A percentile compares a stretch with the other conserved stretches of the same genome.
Conservation (phyloP, 2,113 vertebrate genomes). For the Spea bombifrons region DNA sequence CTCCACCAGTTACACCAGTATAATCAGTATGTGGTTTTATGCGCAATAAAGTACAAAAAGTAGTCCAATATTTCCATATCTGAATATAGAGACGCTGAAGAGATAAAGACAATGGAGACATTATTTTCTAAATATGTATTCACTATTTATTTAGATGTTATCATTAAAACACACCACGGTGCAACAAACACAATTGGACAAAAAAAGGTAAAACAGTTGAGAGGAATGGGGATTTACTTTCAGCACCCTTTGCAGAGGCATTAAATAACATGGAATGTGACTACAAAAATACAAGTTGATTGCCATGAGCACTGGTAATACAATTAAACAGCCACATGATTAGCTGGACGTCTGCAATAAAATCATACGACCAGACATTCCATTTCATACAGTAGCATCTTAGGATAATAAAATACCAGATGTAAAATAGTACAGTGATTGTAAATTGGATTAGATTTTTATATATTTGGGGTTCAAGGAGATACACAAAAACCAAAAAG, state of each 20-base stretch:
- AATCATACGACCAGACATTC: conserved; percentile 14
- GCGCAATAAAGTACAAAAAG: no score
- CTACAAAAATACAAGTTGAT: conserved; percentile 28
- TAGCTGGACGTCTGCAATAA: background rate
- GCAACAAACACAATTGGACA: conserved; percentile 10
- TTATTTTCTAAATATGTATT: background rate
- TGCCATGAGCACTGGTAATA: conserved; percentile 17
- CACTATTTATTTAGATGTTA: conserved; percentile 13
- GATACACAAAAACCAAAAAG: no score
- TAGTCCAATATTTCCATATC: no score
- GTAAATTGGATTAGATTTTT: no score
- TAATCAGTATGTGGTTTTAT: no score
- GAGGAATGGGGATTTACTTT: background rate
- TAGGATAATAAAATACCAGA: background rate
- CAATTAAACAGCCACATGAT: background rate
- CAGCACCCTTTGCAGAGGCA: conserved; percentile 4
- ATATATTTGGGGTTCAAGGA: no score
- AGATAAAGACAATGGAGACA: background rate
- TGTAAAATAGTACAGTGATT: background rate
- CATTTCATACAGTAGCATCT: background rate
- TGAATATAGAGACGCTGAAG: background rate
- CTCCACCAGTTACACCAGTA: no score
- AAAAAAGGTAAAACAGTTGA: background rate
- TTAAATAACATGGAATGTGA: conserved; percentile 1
- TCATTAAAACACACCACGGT: conserved; percentile 27